These are phyloP conservation scores for Heliconius erato DNA, from an alignment of 2,888 invertebrate genomes.

Conservation along the genomic window DNA sequence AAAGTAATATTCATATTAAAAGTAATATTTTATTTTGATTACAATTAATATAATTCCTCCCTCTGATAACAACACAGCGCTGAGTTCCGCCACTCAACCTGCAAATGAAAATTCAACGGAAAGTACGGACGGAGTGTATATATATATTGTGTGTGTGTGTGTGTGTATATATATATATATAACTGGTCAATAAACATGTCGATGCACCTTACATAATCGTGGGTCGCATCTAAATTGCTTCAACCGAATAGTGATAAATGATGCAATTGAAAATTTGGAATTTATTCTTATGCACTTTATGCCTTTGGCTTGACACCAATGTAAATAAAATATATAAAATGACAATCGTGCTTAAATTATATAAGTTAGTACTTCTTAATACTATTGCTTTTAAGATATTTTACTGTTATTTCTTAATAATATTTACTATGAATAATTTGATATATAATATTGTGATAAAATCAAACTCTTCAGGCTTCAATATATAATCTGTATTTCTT, in stretches of 20 bases:
- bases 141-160: no score
- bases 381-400: no score
- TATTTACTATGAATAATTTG: no score
- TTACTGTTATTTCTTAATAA: no score
- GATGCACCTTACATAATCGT: conserved; percentile 11
- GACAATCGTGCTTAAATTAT: background rate
- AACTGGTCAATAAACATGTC: conserved; percentile 16
- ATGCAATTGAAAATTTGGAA: conserved; percentile 2
- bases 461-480: no score
- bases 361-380: background rate
- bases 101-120: background rate
- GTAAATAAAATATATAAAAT: background rate
- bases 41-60: background rate
- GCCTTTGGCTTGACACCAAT: background rate
- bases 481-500: no score
- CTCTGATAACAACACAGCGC: background rate
- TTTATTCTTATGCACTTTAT: conserved; percentile 1
- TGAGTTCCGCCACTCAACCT: background rate
- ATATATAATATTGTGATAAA: no score
- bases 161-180: no score
- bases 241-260: background rate
- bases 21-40: no score
- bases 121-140: background rate
- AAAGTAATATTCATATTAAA: no score
- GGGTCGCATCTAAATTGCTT: conserved; percentile 22